Base-by-base conservation (phyloP, 2,888 invertebrate genomes). In the Agrilus mali region DNA sequence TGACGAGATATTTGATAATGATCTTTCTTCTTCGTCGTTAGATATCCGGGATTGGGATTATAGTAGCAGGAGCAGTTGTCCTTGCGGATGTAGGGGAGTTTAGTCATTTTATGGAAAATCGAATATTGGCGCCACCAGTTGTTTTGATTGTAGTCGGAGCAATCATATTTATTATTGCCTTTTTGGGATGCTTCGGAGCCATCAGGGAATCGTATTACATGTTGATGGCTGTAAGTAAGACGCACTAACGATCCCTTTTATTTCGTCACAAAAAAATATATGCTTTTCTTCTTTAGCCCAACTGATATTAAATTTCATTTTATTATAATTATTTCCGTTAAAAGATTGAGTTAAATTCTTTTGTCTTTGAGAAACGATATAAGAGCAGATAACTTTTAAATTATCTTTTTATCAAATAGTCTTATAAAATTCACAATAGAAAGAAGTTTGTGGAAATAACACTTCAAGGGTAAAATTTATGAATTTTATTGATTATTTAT, bases 171-270 rank as follows among this genome's bases (percentile, higher is more conserved):
- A 70, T 88, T 46, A 82, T 95, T 35, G 90, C 93, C 1, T 82
- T 87, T 51, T 78, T 95, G 56, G 95, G 94, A 34, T 93, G 93
- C 67, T 85, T 88, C 58, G 95, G 95, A 22, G 93, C 94, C 6
- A 73, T 90, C 55, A 80, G 79, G 55, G 94, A 95, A 65, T 89
- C 87, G 66, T 86, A 88, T 54, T 81, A 83, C 64, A 76, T 93
- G 67, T 80, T 92, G 39, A 86, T 90, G 66, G 78, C 84, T 60
- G 87, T 87, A 68, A 78, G 79, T 73, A 55, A 22, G 8, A 2
- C 27, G 8, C 27, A 27, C 20, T 20, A 20, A 4, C 20, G 3
- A 20, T 20, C 7, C 20, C 20, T 20, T 27, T 10, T 27, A 10
- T 10, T 10, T 10, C 10, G 2, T 27, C 8, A 27, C 27, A 22